A percentile compares a stretch with the other conserved stretches of the same genome.
Conservation (phyloP, 2,797 vertebrate species). For the Danio aesculapii region DNA sequence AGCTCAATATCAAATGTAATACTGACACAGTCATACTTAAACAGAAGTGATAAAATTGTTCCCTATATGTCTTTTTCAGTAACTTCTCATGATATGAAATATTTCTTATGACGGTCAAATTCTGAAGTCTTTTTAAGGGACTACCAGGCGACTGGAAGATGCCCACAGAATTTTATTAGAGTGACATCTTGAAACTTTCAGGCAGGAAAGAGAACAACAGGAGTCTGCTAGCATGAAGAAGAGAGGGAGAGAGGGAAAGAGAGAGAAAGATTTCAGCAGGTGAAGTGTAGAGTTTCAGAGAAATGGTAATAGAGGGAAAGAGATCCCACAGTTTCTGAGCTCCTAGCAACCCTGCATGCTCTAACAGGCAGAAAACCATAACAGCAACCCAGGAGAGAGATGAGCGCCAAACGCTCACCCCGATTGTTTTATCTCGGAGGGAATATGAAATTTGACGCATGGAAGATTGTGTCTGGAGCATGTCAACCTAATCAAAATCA, state of each 20-base stretch:
- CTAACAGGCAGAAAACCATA: constrained; percentile 46
- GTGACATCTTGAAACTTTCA: constrained; percentile 1
- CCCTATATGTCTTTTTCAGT: neutral
- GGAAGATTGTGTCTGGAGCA: constrained; percentile 22
- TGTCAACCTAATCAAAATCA: constrained; percentile 15
- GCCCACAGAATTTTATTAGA: constrained; percentile 13
- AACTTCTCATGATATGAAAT: neutral
- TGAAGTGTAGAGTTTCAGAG: constrained; percentile 36
- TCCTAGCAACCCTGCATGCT: constrained; percentile 41
- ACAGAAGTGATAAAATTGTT: too few relatives aligned
- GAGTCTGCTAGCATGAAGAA: constrained; percentile 37
- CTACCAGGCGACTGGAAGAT: neutral
- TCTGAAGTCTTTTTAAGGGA: neutral
- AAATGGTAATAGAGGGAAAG: constrained; percentile 55
- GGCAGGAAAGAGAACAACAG: constrained; percentile 61
- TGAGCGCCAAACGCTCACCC: constrained; percentile 22
- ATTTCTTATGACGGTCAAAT: neutral
- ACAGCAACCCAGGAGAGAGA: constrained; percentile 41
- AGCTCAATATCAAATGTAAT: too few relatives aligned
- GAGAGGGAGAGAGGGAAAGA: neutral
- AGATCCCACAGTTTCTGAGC: constrained; percentile 47
- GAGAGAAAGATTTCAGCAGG: constrained; percentile 38
- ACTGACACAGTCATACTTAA: neutral
- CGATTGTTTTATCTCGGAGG: constrained; percentile 39
- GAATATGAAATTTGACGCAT: constrained; percentile 23